Evolutionary conservation across 2,888 invertebrate genomes (phyloP).

Genomic region (Subacronicta megacephala): DNA sequence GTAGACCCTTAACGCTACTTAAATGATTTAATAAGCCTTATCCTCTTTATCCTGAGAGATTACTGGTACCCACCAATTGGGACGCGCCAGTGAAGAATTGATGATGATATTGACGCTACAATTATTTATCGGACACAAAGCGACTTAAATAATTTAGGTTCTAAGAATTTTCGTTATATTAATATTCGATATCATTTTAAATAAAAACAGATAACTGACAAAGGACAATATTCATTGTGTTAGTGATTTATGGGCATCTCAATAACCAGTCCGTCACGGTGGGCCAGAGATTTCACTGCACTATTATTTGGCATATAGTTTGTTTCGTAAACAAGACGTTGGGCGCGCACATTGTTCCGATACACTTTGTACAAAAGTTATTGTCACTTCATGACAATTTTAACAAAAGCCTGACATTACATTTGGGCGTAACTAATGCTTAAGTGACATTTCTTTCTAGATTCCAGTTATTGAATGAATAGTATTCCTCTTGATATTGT

Average conservation of each 20-base stretch:
- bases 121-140: too few species aligned
- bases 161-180: too few species aligned
- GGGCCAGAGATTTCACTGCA: constrained; percentile 73
- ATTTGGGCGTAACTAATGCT: constrained; percentile 69
- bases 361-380: constrained; percentile 60
- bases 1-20: too few species aligned
- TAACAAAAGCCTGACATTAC: constrained; percentile 66
- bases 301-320: constrained; percentile 68
- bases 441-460: constrained; percentile 71
- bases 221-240: constrained; percentile 44
- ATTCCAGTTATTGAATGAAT: constrained; percentile 64
- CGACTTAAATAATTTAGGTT: too few species aligned
- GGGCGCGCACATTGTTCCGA: constrained; percentile 70
- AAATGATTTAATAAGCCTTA: too few species aligned
- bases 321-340: constrained; percentile 85
- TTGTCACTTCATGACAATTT: constrained; percentile 44
- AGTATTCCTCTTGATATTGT: constrained; percentile 50
- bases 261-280: constrained; percentile 72
- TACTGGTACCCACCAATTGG: too few species aligned
- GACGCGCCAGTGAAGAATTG: too few species aligned
- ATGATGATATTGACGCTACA: too few species aligned
- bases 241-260: constrained; percentile 52
- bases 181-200: too few species aligned
- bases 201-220: constrained; percentile 41
- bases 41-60: too few species aligned